Conservation (phyloP, 2,113 vertebrate species). For the Regulus satrapa region DNA sequence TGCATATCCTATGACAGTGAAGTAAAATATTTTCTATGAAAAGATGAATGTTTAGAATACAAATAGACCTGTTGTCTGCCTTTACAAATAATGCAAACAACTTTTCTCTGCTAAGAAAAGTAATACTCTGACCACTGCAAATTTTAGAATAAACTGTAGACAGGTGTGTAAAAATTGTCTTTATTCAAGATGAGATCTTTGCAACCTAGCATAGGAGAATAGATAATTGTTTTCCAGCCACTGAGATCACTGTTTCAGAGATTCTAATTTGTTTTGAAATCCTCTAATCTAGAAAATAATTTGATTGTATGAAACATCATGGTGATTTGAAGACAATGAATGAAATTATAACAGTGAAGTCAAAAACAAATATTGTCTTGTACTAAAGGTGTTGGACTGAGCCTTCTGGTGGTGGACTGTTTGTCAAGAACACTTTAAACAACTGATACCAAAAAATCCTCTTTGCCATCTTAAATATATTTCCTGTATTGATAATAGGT, state of each 20-base stretch:
- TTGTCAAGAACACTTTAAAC: background rate
- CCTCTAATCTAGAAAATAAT: background rate
- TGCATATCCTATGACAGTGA: background rate
- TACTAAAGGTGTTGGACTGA: background rate
- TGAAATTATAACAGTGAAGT: background rate
- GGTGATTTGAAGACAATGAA: background rate
- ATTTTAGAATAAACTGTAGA: background rate
- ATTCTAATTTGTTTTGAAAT: background rate
- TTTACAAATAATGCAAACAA: background rate
- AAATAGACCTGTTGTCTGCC: background rate
- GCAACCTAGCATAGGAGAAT: background rate
- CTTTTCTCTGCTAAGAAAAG: background rate
- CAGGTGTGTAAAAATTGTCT: background rate
- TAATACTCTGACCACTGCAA: background rate
- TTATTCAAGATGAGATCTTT: background rate
- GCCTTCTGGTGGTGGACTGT: background rate
- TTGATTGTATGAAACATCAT: background rate
- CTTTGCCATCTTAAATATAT: background rate
- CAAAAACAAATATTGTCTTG: background rate
- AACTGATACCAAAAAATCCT: background rate
- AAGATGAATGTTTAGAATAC: background rate
- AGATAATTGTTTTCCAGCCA: background rate
- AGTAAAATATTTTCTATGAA: background rate
- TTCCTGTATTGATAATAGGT: background rate
- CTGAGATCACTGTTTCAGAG: background rate